phyloP scores from a whole-genome alignment of 1,140 invertebrate genomes.

The Sycophaga agraensis region DNA sequence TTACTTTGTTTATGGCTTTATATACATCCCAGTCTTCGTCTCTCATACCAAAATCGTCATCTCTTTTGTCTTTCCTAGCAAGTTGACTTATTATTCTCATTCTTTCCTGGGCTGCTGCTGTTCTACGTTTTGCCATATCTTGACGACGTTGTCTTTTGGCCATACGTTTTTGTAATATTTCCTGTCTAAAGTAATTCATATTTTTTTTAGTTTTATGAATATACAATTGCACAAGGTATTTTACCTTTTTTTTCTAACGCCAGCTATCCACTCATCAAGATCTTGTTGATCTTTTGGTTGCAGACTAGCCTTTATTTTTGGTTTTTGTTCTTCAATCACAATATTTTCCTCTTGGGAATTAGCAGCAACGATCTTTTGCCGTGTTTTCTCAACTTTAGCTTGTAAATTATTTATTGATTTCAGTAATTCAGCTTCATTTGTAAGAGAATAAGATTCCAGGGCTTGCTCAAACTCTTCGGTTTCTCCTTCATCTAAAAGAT shows the following conservation, averaged over 20 bases:
- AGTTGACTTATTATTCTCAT: constrained; percentile 92
- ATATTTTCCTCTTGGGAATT: constrained; percentile 67
- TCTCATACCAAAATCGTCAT: constrained; percentile 88
- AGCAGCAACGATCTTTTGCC: constrained; percentile 74
- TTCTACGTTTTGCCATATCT: constrained; percentile 86
- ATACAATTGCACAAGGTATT: no score
- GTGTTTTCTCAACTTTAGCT: constrained; percentile 75
- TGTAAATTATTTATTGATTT: constrained; percentile 76
- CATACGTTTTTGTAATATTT: constrained; percentile 68
- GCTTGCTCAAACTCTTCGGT: constrained; percentile 73
- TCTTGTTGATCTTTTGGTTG: constrained; percentile 65
- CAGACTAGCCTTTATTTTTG: constrained; percentile 59
- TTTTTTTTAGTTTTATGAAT: no score
- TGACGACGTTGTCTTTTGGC: constrained; percentile 76
- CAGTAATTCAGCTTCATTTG: constrained; percentile 65
- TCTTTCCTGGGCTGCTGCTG: constrained; percentile 86
- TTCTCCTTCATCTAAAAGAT: constrained; percentile 76
- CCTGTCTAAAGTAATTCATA: constrained; percentile 57
- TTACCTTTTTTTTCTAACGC: constrained; percentile 66
- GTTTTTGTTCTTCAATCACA: constrained; percentile 61
- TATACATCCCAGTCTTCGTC: constrained; percentile 97
- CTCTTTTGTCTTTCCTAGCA: constrained; percentile 80
- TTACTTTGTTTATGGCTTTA: constrained; percentile 83
- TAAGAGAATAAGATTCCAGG: constrained; percentile 63
- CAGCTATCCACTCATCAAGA: constrained; percentile 70